Evolutionary conservation across 2,888 invertebrate genomes (phyloP), one percentile per base, ranked within the genome.

Genomic region (Spodoptera picta): DNA sequence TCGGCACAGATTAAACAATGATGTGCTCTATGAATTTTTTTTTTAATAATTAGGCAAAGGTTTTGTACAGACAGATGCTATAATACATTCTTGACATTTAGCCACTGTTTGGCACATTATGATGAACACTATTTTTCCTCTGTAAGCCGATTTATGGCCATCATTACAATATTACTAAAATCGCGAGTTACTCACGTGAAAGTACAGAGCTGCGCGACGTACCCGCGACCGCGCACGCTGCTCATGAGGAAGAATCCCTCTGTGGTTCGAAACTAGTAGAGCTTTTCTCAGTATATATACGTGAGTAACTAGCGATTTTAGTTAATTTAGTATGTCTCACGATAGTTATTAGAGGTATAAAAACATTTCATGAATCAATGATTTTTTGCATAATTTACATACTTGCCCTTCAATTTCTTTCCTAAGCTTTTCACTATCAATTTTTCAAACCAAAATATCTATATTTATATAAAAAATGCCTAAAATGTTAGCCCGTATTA

Each of bases 91-190:
- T 73, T 75, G 72, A 78, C 68, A 76, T 76, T 80, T 75, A 79
- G 89, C 91, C 90, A 88, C 85, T 72, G 73, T 89, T 92, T 92
- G 92, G 92, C 92, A 92, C 92, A 88, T 82, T 70, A 77, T 72
- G 79, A 82, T 91, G 90, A 92, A 91, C 91, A 92, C 91, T 85
- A 84, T 78, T 68, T 73, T 67, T 72, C 46, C 43, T 68, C 49
- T 75, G 55, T 72, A 75, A 77, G 71, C 70, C 70, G 43, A 69
- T 68, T 65, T 65, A 66, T 81, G 72, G 69, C 46, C 60, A 55
- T 64, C 65, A 66, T 60, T 64, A 63, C 45, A 70, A 62, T 73
- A 69, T 36, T 36, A 9, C 19, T 19, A 19, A 19, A 19, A 19
- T 19, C 19, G 19, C 19, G 19, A 1, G 19, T 19, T 19, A 1